These are phyloP conservation scores for Enteromius viviparus DNA, from an alignment of 2,797 vertebrate genomes.

Conservation along the genomic window DNA sequence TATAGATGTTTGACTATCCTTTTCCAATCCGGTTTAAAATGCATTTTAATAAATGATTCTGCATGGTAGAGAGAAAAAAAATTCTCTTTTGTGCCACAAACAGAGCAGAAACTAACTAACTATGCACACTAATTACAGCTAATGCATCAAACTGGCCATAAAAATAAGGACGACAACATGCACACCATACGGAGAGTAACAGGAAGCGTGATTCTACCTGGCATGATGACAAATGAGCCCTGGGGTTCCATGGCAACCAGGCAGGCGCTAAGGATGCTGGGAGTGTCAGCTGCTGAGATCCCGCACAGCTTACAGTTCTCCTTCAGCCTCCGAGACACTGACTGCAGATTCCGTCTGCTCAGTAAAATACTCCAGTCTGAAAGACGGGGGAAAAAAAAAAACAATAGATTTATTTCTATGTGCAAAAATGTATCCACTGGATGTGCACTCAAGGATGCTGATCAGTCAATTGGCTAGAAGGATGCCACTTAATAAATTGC, in stretches of 20 bases:
- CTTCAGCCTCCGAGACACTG: constrained; percentile 92
- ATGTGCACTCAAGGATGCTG: neutral
- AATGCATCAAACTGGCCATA: constrained; percentile 7
- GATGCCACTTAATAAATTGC: neutral
- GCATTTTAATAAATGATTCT: neutral
- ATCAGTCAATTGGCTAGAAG: neutral
- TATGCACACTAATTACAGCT: constrained; percentile 9
- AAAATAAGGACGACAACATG: constrained; percentile 11
- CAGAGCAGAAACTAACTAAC: neutral
- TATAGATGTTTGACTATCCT: neutral
- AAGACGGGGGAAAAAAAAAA: neutral
- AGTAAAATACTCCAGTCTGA: constrained; percentile 97
- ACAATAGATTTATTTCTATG: neutral
- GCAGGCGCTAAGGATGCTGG: constrained; percentile 97
- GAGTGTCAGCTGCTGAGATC: constrained; percentile 96
- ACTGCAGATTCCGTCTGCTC: constrained; percentile 95
- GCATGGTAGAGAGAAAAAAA: neutral
- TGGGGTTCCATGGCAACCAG: constrained; percentile 98
- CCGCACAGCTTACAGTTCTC: constrained; percentile 98
- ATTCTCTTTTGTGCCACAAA: neutral
- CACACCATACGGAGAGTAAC: constrained; percentile 17
- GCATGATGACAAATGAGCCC: constrained; percentile 98
- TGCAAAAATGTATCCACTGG: neutral
- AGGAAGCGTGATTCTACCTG: constrained; percentile 79
- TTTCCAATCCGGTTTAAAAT: neutral